Evolutionary conservation across 2,797 vertebrate genomes (phyloP), one percentile per base, ranked within the genome.

Genomic region (Myotis vivesi): DNA sequence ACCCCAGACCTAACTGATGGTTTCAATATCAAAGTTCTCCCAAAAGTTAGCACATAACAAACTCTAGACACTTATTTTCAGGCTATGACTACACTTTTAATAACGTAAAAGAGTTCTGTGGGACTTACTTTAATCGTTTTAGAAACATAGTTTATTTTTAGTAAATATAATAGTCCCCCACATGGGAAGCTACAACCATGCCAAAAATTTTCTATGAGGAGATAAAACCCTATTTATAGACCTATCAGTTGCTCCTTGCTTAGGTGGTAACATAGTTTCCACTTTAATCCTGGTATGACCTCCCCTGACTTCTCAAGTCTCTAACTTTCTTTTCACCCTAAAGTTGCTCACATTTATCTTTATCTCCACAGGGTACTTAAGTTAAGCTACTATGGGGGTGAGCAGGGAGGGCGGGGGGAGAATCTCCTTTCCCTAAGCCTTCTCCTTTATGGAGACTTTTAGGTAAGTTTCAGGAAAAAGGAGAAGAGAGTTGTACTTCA

Each of bases 191-290:
- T 91, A 82, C 69, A 79, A 95, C 75, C 92, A 97, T 28, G 96
- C 93, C 97, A 97, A 94, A 92, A 76, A 95, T 97, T 75, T 86
- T 94, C 96, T 95, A 33, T 41, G 71, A 75, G 71, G 94, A 94
- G 97, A 97, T 97, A 97, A 96, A 93, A 89, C 68, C 80, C 97
- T 97, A 97, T 97, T 97, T 97, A 97, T 97, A 97, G 97, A 30
- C 91, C 96, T 96, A 92, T 96, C 97, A 96, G 94, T 95, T 97
- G 93, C 68, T 97, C 96, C 91, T 87, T 87, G 94, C 95, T 97
- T 85, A 94, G 96, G 96, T 64, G 92, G 94, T 91, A 94, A 89
- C 96, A 97, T 94, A 97, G 96, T 97, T 97, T 97, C 96, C 96
- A 97, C 95, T 97, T 95, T 91, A 91, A 92, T 92, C 93, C 91